These are phyloP conservation scores for Montipora capricornis DNA, from an alignment of 64 coral and sea anemone species.

Conservation along the genomic window DNA sequence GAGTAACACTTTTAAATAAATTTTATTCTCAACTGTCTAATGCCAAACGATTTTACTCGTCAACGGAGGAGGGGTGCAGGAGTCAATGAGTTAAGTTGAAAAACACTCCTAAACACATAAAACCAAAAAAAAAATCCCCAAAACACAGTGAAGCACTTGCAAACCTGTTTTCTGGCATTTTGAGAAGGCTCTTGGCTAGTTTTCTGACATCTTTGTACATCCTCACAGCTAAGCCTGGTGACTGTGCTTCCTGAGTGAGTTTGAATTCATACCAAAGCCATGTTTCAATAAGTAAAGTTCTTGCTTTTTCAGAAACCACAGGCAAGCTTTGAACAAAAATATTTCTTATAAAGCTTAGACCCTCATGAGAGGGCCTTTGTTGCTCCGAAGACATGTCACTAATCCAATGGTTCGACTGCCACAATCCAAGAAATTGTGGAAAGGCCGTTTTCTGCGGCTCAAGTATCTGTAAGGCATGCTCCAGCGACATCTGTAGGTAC, in stretches of 20 bases:
- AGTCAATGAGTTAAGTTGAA: too few species aligned
- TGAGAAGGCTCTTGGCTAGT: slow-evolving; percentile 85
- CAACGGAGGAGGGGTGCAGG: too few species aligned
- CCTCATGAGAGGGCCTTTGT: slow-evolving; percentile 44
- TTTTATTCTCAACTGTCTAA: too few species aligned
- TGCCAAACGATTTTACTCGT: too few species aligned
- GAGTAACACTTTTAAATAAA: too few species aligned
- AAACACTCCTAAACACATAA: too few species aligned
- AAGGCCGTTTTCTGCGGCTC: not conserved
- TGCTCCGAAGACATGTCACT: not conserved
- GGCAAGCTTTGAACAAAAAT: slow-evolving; percentile 78
- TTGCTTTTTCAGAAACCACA: slow-evolving; percentile 61
- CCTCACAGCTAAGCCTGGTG: slow-evolving; percentile 45
- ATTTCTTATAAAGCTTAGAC: slow-evolving; percentile 54
- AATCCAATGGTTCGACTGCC: slow-evolving; percentile 40
- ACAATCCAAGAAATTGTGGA: slow-evolving; percentile 20
- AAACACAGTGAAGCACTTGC: not conserved
- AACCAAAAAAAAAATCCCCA: too few species aligned
- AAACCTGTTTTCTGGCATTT: slow-evolving; percentile 83
- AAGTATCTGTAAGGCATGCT: slow-evolving; percentile 43
- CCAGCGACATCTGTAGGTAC: slow-evolving; percentile 53
- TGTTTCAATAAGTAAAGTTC: slow-evolving; percentile 57
- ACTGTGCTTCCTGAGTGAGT: slow-evolving; percentile 37
- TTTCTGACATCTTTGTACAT: slow-evolving; percentile 84
- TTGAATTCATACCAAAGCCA: slow-evolving; percentile 89